A percentile compares a stretch with the other conserved stretches of the same genome.
phyloP scores from a whole-genome alignment of 35 echinoderm and acorn worm species.

The Strongylocentrotus purpuratus region DNA sequence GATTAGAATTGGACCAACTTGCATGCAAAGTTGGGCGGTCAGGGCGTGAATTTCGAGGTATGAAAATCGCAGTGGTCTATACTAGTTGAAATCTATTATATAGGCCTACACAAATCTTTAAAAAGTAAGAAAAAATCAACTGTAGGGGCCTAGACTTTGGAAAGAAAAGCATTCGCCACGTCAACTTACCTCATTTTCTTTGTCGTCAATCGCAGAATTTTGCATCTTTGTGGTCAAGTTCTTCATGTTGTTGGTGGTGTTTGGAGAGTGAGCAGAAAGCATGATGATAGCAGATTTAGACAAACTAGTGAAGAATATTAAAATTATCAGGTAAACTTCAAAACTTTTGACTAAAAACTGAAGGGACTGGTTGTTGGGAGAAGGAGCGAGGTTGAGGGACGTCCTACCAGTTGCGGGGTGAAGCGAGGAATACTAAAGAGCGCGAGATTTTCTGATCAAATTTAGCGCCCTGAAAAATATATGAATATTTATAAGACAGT shows the following conservation, averaged over 20 bases:
- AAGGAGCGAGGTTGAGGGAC: slow-evolving; percentile 1
- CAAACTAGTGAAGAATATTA: slow-evolving; percentile 34
- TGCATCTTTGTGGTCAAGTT: slow-evolving; percentile 62
- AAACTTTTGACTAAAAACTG: slow-evolving; percentile 35
- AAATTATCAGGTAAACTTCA: slow-evolving; percentile 19
- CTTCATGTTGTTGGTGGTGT: slow-evolving; percentile 84
- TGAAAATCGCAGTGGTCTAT: too few species aligned
- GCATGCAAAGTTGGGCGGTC: too few species aligned
- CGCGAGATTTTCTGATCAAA: slow-evolving; percentile 20
- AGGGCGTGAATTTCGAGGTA: too few species aligned
- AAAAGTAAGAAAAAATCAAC: too few species aligned
- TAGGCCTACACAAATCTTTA: too few species aligned
- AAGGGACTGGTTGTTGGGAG: not conserved
- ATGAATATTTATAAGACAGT: slow-evolving; percentile 12
- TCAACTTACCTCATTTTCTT: slow-evolving; percentile 86
- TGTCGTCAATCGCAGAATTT: slow-evolving; percentile 59
- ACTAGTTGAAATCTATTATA: too few species aligned
- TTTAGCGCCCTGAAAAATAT: slow-evolving; percentile 10
- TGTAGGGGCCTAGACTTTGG: too few species aligned
- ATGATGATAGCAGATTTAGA: slow-evolving; percentile 54
- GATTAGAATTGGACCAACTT: too few species aligned
- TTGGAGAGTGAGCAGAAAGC: slow-evolving; percentile 85
- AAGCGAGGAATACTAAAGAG: slow-evolving; percentile 14
- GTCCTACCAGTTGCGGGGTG: not conserved
- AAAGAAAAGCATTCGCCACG: too few species aligned